phyloP scores from a whole-genome alignment of 2,113 vertebrate species.

The Barnardius zonarius region DNA sequence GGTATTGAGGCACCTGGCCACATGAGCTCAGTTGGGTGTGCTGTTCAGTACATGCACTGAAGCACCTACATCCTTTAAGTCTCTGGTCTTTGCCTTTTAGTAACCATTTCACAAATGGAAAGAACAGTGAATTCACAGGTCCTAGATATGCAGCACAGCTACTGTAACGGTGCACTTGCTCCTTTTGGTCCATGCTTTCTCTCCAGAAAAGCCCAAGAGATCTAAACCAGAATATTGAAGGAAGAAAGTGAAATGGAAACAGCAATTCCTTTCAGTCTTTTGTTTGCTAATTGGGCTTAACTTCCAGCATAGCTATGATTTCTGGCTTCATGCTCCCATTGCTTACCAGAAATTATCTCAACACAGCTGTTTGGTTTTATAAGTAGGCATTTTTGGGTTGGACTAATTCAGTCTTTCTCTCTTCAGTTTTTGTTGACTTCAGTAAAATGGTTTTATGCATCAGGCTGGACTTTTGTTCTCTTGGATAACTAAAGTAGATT shows the following conservation, averaged over 20 bases:
- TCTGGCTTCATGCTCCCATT: neutral
- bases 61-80: neutral
- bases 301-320: neutral
- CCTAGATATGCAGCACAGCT: neutral
- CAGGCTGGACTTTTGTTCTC: neutral
- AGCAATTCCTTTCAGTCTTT: neutral
- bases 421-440: neutral
- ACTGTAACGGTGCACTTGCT: neutral
- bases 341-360: constrained; percentile 20
- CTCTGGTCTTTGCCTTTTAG: neutral
- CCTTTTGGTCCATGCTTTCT: fast-evolving
- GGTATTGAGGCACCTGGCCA: too few relatives aligned
- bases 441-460: neutral
- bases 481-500: neutral
- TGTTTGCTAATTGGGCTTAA: neutral
- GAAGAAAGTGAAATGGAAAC: neutral
- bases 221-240: neutral
- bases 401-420: neutral
- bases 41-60: neutral
- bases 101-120: fast-evolving
- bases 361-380: neutral
- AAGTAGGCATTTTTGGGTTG: neutral
- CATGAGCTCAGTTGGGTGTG: fast-evolving
- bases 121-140: neutral
- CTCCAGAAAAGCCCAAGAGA: neutral